Conservation (phyloP, 2,797 vertebrate genomes). For the Coregonus sp. region DNA sequence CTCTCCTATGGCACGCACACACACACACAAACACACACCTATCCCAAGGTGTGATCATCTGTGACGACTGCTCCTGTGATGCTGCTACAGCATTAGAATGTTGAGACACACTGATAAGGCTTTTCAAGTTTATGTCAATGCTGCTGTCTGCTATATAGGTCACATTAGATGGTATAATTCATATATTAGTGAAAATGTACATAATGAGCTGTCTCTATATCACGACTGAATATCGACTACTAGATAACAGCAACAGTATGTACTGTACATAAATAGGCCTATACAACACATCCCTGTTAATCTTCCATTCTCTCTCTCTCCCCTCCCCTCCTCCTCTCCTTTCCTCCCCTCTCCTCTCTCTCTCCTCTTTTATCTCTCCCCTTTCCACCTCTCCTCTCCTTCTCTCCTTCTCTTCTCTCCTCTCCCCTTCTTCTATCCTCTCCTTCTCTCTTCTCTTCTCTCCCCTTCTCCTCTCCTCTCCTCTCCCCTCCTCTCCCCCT, state of each 20-base stretch:
- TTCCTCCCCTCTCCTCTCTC: no score
- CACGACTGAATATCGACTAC: conserved; percentile 15
- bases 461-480: no score
- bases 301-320: not conserved
- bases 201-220: conserved; percentile 35
- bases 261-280: no score
- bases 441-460: no score
- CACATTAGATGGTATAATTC: not conserved
- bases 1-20: conserved; percentile 4
- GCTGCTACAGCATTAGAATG: conserved; percentile 26
- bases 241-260: no score
- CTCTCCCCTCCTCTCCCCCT: no score
- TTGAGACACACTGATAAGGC: not conserved
- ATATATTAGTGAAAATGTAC: no score
- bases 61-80: conserved; percentile 45
- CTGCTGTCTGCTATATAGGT: conserved; percentile 16
- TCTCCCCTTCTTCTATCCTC: no score
- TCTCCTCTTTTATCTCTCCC: no score
- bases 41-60: conserved; percentile 25
- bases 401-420: no score
- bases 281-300: not conserved
- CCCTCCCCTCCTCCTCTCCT: no score
- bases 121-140: conserved; percentile 5
- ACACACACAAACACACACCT: not conserved
- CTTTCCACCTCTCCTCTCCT: no score